Base-by-base conservation (phyloP, 1,140 invertebrate species). In the Oncopodura yosiiana region DNA sequence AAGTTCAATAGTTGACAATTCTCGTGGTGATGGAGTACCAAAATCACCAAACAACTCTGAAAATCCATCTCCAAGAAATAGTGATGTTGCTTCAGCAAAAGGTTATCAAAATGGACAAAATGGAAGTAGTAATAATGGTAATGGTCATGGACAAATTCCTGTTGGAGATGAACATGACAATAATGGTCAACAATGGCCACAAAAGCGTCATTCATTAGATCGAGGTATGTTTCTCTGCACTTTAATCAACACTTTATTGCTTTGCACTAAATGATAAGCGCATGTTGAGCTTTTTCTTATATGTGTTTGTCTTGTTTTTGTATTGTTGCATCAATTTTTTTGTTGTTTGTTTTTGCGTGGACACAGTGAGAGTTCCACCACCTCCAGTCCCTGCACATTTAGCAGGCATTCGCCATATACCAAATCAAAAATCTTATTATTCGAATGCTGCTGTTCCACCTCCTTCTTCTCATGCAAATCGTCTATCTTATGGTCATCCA, bases 201-300 rank as follows among this genome's bases (percentile, higher is more conserved):
- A 38, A 36, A 56, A 60, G 42, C 42, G 58, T 42, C 42, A 32
- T 32, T 54, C 58, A 30, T 36, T 60, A 24, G 58, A 60, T 16
- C 46, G 53, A 55, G 52, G 56, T 58, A 53, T 48, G 8, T 2
- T 34, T 43, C n/a, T 12, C 16, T 24, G 0, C 39, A 16, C 19
- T n/a, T 11, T 3, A 12, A 27, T 29, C 6, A 16, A 44, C 12
- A 37, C 19, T n/a, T 1, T 30, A 8, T 18, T 30, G 14, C 9
- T 4, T 43, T 46, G 30, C 16, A 23, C 18, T 42, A 9, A 16
- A 18, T 11, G 18, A 8, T 6, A 8, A 50, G 49, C 21, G 18
- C 8, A 18, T 49, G 21, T 19, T 49, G 49, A 21, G 14, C 12
- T 50, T 24, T n/a, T 36, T 24, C 48, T 56, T 54, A 3, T 27